Base-by-base conservation (phyloP, 2,113 vertebrate genomes). In the Boulengeromyrus knoepffleri region DNA sequence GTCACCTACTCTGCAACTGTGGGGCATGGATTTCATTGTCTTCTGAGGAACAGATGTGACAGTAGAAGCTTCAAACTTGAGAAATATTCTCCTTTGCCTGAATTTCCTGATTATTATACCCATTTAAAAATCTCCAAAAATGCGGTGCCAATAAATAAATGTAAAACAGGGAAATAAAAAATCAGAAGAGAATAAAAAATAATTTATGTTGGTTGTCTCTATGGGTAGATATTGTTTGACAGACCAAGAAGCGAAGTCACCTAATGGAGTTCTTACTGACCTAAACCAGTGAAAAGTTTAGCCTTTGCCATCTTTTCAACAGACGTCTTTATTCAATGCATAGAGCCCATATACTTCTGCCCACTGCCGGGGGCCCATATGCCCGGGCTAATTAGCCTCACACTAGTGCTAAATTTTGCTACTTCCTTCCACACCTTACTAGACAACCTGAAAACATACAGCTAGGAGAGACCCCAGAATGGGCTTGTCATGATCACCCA, bases 341-440 rank as follows among this genome's bases (percentile, higher is more conserved):
- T 12, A 21, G 45, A 24, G 21, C 42, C 21, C 24, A 13, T 85
- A 47, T 5, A 85, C 21, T 46, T 47, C 83, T 85, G 83, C 83
- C 83, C 42, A 47, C 83, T 85, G 83, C 45, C 2, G 46, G 24
- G 9, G 21, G 19, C 83, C 21, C 45, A 21, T 85, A 13, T 46
- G 42, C 45, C 45, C 45, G 3, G 45, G 83, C 83, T 85, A 85
- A 85, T 85, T 85, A 85, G 45, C 83, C 83, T 85, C 83, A 85
- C 45, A 85, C 39, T 13, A 85, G 83, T 85, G 83, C 42, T 85
- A 47, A 85, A 85, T 85, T 85, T 46, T 85, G 83, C 83, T 85
- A 85, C 83, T 85, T 47, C 83, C 83, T 47, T 85, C 45, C 83
- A 85, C 83, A 85, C 83, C 83, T 85, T 47, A n/a, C 45, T 85